Conservation (phyloP, 2,888 invertebrate species). For the Protonemura montana region DNA sequence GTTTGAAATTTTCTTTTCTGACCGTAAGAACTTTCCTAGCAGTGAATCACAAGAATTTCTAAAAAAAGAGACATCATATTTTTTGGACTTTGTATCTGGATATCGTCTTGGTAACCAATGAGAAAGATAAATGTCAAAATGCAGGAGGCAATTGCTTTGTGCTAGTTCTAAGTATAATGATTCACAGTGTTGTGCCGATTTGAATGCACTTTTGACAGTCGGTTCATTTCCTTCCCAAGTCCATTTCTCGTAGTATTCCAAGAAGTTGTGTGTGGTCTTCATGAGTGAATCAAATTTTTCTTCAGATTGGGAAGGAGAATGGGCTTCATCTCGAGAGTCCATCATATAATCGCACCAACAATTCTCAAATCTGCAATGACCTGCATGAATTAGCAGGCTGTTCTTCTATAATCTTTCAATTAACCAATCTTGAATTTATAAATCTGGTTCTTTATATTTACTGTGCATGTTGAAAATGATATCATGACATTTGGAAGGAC, state of each 20-base stretch:
- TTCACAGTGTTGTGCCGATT: neutral
- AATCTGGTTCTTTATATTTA: no score
- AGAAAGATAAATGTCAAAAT: neutral
- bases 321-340: no score
- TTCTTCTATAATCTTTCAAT: no score
- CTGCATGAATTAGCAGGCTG: no score
- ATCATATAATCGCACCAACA: no score
- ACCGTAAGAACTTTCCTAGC: neutral
- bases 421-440: no score
- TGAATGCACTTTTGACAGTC: neutral
- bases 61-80: neutral
- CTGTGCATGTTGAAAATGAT: no score
- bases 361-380: no score
- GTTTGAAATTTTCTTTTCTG: neutral
- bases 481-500: no score
- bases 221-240: neutral
- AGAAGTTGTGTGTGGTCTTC: neutral
- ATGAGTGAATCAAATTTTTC: neutral
- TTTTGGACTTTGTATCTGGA: neutral
- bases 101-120: neutral
- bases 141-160: neutral
- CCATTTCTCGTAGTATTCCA: slow-evolving; percentile 13
- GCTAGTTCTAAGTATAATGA: neutral
- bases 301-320: neutral
- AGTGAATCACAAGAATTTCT: slow-evolving; percentile 20